Base-by-base conservation (phyloP, 1,140 invertebrate genomes). In the Aphelenchoides avenae region DNA sequence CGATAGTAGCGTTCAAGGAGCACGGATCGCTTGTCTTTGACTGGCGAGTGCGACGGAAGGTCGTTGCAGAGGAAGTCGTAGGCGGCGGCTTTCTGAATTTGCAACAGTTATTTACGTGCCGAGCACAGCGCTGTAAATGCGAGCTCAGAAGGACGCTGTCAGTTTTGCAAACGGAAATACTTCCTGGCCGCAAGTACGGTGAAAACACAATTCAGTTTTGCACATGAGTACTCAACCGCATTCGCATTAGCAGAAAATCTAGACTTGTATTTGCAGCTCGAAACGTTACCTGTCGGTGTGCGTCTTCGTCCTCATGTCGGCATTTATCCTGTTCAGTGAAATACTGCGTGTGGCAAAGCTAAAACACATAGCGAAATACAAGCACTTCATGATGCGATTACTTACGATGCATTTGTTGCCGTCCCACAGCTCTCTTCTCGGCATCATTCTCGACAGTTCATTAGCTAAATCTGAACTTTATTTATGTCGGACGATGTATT, bases 1-100 rank as follows among this genome's bases (percentile, higher is more conserved):
- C 55, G 29, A 42, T 37, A 57, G 29, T 61, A 57, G 0, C 55
- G 34, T 31, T 57, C 60, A 20, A 41, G 44, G 1, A 57, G 55
- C 13, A 57, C 40, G 1, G 55, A 57, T 5, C 31, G 27, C 18
- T 29, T 57, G n/a, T n/a, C n/a, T 18, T 37, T 30, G 39, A 31
- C 63, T 22, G 55, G 60, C 60, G 42, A 40, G 18, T 30, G 54
- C 20, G 34, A 59, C 7, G 54, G 48, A 29, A 57, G 37, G 20
- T 57, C 55, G 18, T 59, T 57, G 34, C 26, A 37, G 18, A 57
- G 26, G 44, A 57, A 57, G 27, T 57, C 55, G 31, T 61, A 57
- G 24, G 63, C 57, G 20, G 63, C 55, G n/a, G 37, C 34, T 61
- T 44, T 57, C 55, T 57, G 24, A 3, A 61, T n/a, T n/a, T n/a